These are phyloP conservation scores for Aspidapion aeneum DNA, from an alignment of 2,888 invertebrate species.

Conservation along the genomic window DNA sequence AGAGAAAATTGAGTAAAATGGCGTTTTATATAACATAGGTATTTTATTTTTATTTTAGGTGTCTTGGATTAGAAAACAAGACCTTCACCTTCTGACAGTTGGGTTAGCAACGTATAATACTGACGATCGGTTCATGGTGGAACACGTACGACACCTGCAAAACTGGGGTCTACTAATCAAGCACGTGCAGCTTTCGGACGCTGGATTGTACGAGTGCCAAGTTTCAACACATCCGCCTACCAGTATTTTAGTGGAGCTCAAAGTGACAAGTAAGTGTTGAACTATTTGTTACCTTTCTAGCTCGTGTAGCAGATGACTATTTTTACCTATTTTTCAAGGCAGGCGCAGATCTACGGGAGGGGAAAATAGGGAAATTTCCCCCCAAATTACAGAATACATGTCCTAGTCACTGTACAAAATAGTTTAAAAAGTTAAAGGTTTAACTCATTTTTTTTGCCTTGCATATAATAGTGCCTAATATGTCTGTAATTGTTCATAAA, in stretches of 20 bases:
- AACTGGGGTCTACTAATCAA: conserved; percentile 65
- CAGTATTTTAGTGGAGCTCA: conserved; percentile 70
- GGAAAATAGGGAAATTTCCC: no score
- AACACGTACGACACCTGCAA: conserved; percentile 59
- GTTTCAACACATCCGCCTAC: conserved; percentile 77
- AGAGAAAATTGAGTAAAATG: no score
- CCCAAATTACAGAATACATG: no score
- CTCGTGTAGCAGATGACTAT: not conserved
- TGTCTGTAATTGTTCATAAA: no score
- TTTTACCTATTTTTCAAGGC: no score
- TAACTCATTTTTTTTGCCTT: no score
- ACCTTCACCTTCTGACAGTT: conserved; percentile 66
- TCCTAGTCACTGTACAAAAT: no score
- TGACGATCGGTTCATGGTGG: conserved; percentile 63
- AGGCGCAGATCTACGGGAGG: no score
- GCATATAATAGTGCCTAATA: no score
- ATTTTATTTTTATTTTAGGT: conserved; percentile 50
- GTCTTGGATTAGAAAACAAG: conserved; percentile 69
- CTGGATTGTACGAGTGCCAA: conserved; percentile 76
- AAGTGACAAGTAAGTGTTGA: conserved; percentile 69
- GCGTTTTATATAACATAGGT: no score
- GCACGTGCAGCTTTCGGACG: conserved; percentile 67
- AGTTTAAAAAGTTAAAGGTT: no score
- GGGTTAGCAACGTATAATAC: conserved; percentile 66
- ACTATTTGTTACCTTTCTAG: not conserved